A percentile compares a stretch with the other conserved stretches of the same genome.
Conservation (phyloP, 2,888 invertebrate genomes). For the Timema podura region DNA sequence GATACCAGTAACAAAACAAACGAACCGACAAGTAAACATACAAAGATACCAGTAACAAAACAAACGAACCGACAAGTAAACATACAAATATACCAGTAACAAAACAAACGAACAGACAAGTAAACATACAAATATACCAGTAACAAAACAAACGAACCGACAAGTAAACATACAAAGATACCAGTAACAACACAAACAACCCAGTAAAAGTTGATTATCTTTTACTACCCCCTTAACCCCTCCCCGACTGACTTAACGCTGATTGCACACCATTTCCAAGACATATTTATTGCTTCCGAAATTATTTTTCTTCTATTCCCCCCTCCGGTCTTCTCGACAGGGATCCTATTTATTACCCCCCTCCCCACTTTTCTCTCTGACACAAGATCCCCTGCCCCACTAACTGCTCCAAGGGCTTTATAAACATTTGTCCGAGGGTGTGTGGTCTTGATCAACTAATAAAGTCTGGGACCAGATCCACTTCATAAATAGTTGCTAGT, state of each 20-base stretch:
- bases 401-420: neutral
- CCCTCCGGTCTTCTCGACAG: neutral
- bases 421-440: conserved; percentile 12
- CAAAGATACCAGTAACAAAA: no score
- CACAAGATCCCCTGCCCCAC: no score
- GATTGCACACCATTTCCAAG: conserved; percentile 28
- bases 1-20: no score
- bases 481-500: no score
- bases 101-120: no score
- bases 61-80: no score
- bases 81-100: no score
- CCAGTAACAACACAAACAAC: conserved; percentile 7
- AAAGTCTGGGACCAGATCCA: neutral
- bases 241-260: conserved; percentile 20
- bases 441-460: neutral
- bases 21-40: no score
- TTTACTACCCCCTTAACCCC: neutral
- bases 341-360: conserved; percentile 1
- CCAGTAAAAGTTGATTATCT: conserved; percentile 11
- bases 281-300: conserved; percentile 30
- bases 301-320: conserved; percentile 15
- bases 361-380: no score
- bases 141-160: no score
- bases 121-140: no score
- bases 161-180: no score